phyloP scores from a whole-genome alignment of 2,113 vertebrate genomes.

The Vimba vimba region DNA sequence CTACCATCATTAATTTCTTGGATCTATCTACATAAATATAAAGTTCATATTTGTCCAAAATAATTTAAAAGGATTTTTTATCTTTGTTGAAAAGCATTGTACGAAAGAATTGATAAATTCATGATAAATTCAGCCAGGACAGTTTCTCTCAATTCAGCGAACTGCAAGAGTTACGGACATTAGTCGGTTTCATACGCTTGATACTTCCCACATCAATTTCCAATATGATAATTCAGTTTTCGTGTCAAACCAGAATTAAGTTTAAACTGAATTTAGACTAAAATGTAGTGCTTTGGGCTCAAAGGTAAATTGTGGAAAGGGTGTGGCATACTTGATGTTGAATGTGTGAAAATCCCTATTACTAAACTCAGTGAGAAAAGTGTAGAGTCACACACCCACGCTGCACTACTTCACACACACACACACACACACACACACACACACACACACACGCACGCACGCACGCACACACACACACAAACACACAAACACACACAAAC shows the following conservation, averaged over 20 bases:
- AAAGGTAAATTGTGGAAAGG: slow-evolving; percentile 14
- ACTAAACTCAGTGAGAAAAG: slow-evolving; percentile 36
- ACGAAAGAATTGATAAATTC: neutral
- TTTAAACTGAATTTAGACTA: neutral
- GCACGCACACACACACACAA: slow-evolving; percentile 28
- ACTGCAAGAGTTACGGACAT: neutral
- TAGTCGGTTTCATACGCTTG: too few species aligned
- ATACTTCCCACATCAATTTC: neutral
- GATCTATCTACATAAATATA: neutral
- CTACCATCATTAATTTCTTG: neutral
- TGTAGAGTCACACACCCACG: slow-evolving; percentile 51
- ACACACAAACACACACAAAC: neutral
- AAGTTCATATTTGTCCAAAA: neutral
- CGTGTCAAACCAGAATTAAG: neutral
- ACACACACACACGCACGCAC: neutral
- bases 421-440: neutral
- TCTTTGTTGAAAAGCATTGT: neutral
- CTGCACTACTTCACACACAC: neutral
- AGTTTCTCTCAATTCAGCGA: neutral
- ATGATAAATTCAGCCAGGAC: neutral
- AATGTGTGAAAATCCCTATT: slow-evolving; percentile 52
- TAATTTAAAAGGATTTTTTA: neutral
- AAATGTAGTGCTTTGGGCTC: neutral
- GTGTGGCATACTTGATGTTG: slow-evolving; percentile 47
- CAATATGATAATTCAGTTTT: neutral